Evolutionary conservation across 2,113 vertebrate species (phyloP).

Genomic region (Microtus oregoni): DNA sequence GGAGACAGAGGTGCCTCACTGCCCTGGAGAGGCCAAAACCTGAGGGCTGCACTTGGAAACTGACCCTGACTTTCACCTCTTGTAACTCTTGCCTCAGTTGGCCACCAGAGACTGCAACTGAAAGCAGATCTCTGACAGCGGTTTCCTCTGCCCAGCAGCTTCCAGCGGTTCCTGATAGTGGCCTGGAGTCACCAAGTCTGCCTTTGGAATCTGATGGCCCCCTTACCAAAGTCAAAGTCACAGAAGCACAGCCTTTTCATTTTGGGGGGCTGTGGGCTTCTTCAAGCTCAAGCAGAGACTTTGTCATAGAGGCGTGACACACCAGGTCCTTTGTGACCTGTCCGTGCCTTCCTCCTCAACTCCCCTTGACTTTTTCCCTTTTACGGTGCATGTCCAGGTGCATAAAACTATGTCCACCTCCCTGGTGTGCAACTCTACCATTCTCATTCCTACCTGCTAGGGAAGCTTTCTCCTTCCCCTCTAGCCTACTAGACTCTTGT

Average conservation of each 20-base stretch:
- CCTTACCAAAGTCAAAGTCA: neutral
- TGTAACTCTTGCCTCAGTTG: neutral
- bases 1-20: neutral
- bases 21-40: neutral
- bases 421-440: neutral
- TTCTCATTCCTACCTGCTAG: neutral
- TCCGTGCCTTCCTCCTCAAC: neutral
- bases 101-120: neutral
- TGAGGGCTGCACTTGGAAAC: neutral
- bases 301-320: neutral
- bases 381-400: accelerated
- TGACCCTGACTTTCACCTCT: neutral
- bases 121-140: neutral
- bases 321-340: accelerated
- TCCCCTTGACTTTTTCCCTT: neutral
- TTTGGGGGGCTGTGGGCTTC: neutral
- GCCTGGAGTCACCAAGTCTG: neutral
- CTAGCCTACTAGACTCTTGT: neutral
- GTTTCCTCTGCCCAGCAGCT: no score
- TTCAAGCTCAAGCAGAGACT: neutral
- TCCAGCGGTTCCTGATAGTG: neutral
- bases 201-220: neutral
- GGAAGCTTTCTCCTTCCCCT: neutral
- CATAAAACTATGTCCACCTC: neutral
- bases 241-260: neutral